Conservation (phyloP, 2,113 vertebrate genomes). For the Peromyscus californicus region DNA sequence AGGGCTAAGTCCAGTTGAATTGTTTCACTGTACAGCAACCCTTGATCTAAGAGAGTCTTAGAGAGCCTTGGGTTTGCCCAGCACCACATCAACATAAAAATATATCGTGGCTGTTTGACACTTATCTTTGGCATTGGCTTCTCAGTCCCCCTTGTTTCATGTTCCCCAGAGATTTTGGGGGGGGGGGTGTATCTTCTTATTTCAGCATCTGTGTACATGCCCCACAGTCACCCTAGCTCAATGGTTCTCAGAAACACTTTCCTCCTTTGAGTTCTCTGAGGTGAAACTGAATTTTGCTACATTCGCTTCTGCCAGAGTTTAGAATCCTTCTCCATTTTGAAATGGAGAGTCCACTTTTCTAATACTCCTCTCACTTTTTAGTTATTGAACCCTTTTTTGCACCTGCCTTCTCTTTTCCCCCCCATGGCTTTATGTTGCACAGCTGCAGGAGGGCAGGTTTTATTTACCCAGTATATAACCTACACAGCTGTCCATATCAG, state of each 20-base stretch:
- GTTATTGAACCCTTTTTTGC: neutral
- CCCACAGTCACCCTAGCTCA: neutral
- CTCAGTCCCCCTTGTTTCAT: neutral
- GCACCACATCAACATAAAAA: neutral
- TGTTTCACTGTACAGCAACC: neutral
- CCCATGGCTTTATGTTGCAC: neutral
- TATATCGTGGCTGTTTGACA: neutral
- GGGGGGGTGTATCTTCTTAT: neutral
- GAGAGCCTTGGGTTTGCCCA: neutral
- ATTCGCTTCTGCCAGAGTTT: neutral
- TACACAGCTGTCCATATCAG: neutral
- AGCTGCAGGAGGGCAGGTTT: neutral
- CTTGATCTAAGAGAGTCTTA: neutral
- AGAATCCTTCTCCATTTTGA: neutral
- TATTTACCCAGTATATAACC: neutral
- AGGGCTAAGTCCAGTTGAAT: neutral
- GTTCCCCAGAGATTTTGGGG: neutral
- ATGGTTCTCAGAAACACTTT: neutral
- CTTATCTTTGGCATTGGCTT: neutral
- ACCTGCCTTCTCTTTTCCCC: neutral
- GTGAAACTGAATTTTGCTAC: neutral
- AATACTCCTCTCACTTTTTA: neutral
- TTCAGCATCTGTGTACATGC: neutral
- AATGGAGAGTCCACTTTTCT: neutral
- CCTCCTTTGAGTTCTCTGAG: neutral